Base-by-base conservation (phyloP, 2,113 vertebrate genomes). In the Indicator maculatus region DNA sequence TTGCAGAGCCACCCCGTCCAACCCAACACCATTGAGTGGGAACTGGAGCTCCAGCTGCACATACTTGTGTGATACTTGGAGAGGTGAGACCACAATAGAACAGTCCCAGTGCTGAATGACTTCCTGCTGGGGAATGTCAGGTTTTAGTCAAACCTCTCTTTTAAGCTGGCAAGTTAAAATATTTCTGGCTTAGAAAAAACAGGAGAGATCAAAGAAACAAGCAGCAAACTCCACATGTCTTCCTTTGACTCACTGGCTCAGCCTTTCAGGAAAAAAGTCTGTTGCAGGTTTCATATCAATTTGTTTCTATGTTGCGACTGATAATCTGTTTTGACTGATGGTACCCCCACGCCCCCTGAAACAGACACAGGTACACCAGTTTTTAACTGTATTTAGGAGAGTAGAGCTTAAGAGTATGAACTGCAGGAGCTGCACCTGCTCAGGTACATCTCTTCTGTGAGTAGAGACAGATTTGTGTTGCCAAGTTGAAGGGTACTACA, bases 141-240 rank as follows among this genome's bases (percentile, higher is more conserved):
- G 61, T 86, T 94, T 80, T 67, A 94, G 76, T 72, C 88, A 75
- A 77, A 88, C 61, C 1, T 7, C n/a, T 72, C 77, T 69, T 87
- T 70, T 47, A 58, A 95, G 83, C 31, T 39, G 27, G 61, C 69
- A 88, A 83, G 65, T 65, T 93, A 58, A 96, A 94, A 69, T 72
- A 75, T 75, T 81, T 86, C 83, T 92, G 65, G 38, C 38, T 90
- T 41, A 78, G 60, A 67, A 93, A 86, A 95, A 95, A 63, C 47
- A 86, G 16, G 13, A 77, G 31, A 95, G 88, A 93, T 96, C 93
- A 96, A 95, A 94, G 92, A 83, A 86, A 86, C 24, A 50, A 84
- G 73, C 28, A 44, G 58, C 53, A 94, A 84, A 90, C 75, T 90
- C 70, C 41, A 84, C 78, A 74, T 21, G 55, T 11, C 33, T 53